Percentiles rank a stretch among this genome's conserved stretches.
Evolutionary conservation across 2,888 invertebrate species (phyloP).

Genomic region (Macaria liturata): DNA sequence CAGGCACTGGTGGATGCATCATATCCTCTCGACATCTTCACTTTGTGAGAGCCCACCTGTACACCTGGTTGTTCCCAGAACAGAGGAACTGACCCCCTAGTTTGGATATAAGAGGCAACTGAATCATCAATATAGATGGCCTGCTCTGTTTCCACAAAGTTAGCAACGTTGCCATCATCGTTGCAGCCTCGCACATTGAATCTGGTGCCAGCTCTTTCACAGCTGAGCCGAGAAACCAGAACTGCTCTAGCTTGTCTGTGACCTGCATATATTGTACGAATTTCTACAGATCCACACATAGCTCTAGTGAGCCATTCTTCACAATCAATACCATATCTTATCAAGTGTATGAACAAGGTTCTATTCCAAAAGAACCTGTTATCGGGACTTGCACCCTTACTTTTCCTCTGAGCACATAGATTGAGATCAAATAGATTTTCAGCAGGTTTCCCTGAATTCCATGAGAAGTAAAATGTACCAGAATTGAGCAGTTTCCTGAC

Average conservation of each 20-base stretch:
- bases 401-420: slow-evolving; percentile 94
- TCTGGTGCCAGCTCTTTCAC: slow-evolving; percentile 98
- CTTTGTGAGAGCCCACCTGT: slow-evolving; percentile 99
- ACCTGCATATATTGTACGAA: slow-evolving; percentile 99
- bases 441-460: slow-evolving; percentile 82
- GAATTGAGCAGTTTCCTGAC: slow-evolving; percentile 95
- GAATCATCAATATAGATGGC: slow-evolving; percentile 96
- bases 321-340: slow-evolving; percentile 95
- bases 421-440: slow-evolving; percentile 93
- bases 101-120: slow-evolving; percentile 94
- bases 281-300: slow-evolving; percentile 99
- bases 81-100: slow-evolving; percentile 97
- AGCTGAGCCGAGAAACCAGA: slow-evolving; percentile 97
- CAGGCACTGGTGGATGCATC: slow-evolving; percentile 97
- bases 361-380: slow-evolving; percentile 99
- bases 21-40: slow-evolving; percentile 97
- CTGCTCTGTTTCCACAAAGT: slow-evolving; percentile 99
- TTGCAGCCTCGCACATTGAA: slow-evolving; percentile 99
- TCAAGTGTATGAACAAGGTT: slow-evolving; percentile 95
- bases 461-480: slow-evolving; percentile 99
- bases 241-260: slow-evolving; percentile 96
- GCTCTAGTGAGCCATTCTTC: slow-evolving; percentile 95
- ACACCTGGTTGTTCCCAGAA: slow-evolving; percentile 99
- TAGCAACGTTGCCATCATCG: slow-evolving; percentile 99
- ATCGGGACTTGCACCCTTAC: slow-evolving; percentile 91